phyloP scores from a whole-genome alignment of 2,888 invertebrate genomes.

The Eurytoma californica region DNA sequence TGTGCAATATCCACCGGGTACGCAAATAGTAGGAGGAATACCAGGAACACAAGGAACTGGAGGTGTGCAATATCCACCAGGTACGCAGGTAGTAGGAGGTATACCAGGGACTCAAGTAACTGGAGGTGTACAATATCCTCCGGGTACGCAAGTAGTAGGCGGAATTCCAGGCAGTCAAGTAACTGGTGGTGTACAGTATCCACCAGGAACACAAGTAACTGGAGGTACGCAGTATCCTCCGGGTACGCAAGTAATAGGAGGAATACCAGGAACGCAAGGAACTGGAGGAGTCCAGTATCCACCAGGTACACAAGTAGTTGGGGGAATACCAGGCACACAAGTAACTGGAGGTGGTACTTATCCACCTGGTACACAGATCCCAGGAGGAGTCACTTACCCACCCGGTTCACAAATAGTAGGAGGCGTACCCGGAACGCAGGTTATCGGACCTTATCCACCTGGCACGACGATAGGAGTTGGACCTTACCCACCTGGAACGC shows the following conservation, averaged over 20 bases:
- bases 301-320: too few species aligned
- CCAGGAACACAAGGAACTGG: constrained; percentile 8
- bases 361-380: neutral
- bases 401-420: constrained; percentile 12
- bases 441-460: constrained; percentile 18
- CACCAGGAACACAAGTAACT: constrained; percentile 7
- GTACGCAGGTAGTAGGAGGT: neutral
- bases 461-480: constrained; percentile 45
- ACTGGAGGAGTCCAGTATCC: too few species aligned
- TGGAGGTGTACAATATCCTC: neutral
- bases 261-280: too few species aligned
- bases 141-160: constrained; percentile 19
- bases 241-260: too few species aligned
- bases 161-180: too few species aligned
- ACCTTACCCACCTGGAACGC: constrained; percentile 35
- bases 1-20: too few species aligned
- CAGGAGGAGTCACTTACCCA: neutral
- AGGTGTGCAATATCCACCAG: neutral
- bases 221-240: neutral
- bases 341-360: too few species aligned
- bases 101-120: constrained; percentile 7
- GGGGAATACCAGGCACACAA: too few species aligned
- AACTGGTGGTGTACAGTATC: neutral
- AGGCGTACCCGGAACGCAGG: neutral
- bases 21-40: too few species aligned